Conservation (phyloP, 2,888 invertebrate genomes). For the Acanthoscelides obtectus region DNA sequence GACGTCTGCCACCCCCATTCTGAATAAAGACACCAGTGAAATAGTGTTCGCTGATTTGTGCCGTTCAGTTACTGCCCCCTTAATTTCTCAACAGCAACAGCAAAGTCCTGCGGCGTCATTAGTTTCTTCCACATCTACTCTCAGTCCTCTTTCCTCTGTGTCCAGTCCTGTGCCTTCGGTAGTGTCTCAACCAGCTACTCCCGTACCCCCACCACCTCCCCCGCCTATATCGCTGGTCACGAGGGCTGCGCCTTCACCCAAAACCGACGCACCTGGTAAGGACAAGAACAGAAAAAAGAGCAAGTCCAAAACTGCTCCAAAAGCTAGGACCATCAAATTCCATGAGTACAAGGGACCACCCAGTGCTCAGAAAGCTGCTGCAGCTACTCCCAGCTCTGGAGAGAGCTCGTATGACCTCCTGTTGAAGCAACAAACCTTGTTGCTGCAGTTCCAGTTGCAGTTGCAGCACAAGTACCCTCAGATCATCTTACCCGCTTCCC, state of each 20-base stretch:
- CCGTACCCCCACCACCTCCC: constrained; percentile 52
- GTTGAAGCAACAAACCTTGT: constrained; percentile 89
- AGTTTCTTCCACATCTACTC: constrained; percentile 62
- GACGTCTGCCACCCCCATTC: constrained; percentile 35
- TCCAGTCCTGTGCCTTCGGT: constrained; percentile 53
- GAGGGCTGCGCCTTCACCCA: constrained; percentile 46
- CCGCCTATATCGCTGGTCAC: constrained; percentile 50
- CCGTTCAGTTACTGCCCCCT: constrained; percentile 52
- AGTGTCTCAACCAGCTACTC: constrained; percentile 49
- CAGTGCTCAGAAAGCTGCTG: constrained; percentile 67
- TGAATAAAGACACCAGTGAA: constrained; percentile 41
- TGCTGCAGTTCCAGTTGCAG: constrained; percentile 83
- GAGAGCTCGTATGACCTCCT: constrained; percentile 89
- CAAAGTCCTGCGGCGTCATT: constrained; percentile 41
- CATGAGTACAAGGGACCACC: constrained; percentile 96
- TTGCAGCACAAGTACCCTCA: constrained; percentile 79
- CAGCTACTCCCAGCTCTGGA: constrained; percentile 54
- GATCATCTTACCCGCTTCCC: constrained; percentile 72
- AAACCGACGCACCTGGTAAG: constrained; percentile 60
- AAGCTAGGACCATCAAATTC: constrained; percentile 89
- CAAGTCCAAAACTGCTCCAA: constrained; percentile 75
- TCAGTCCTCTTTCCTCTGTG: constrained; percentile 63
- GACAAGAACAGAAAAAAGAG: constrained; percentile 79
- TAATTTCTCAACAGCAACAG: constrained; percentile 45
- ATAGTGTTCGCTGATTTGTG: constrained; percentile 58